phyloP scores from a whole-genome alignment of 1,140 invertebrate species.

The Neodiprion fabricii region DNA sequence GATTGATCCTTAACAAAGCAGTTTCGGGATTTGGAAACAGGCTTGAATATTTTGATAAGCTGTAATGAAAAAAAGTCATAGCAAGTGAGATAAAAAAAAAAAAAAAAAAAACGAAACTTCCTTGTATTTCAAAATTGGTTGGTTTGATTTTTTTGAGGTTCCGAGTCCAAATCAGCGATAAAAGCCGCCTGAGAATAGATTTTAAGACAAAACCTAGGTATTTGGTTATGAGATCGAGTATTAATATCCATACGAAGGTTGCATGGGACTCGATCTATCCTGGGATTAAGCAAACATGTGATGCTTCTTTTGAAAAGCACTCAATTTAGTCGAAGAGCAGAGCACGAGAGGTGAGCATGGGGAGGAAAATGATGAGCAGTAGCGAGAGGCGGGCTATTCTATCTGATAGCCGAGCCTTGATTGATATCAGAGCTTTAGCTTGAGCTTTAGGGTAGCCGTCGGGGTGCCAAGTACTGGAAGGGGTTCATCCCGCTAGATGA shows the following conservation, averaged over 20 bases:
- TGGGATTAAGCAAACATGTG: neutral
- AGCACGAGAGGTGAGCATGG: neutral
- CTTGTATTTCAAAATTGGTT: too few relatives aligned
- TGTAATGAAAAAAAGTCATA: too few relatives aligned
- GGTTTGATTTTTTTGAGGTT: too few relatives aligned
- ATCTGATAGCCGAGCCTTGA: slow-evolving; percentile 57
- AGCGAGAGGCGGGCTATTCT: slow-evolving; percentile 46
- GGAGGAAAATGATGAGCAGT: slow-evolving; percentile 8
- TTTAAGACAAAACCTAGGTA: neutral
- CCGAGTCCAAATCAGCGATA: neutral
- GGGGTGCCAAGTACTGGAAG: slow-evolving; percentile 1
- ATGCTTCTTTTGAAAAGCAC: slow-evolving; percentile 47
- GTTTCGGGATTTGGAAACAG: too few relatives aligned
- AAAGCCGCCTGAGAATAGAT: neutral
- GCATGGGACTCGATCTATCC: too few relatives aligned
- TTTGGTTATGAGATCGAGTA: too few relatives aligned
- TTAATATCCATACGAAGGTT: too few relatives aligned
- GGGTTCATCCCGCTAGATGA: slow-evolving; percentile 36
- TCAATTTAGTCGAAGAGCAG: slow-evolving; percentile 36
- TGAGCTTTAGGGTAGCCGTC: too few relatives aligned
- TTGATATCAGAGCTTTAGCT: slow-evolving; percentile 43
- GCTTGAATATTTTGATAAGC: too few relatives aligned
- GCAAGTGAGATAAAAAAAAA: too few relatives aligned
- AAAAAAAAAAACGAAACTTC: too few relatives aligned
- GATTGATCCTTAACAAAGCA: too few relatives aligned